Conservation (phyloP, 2,797 vertebrate species). For the Danionella dracula region DNA sequence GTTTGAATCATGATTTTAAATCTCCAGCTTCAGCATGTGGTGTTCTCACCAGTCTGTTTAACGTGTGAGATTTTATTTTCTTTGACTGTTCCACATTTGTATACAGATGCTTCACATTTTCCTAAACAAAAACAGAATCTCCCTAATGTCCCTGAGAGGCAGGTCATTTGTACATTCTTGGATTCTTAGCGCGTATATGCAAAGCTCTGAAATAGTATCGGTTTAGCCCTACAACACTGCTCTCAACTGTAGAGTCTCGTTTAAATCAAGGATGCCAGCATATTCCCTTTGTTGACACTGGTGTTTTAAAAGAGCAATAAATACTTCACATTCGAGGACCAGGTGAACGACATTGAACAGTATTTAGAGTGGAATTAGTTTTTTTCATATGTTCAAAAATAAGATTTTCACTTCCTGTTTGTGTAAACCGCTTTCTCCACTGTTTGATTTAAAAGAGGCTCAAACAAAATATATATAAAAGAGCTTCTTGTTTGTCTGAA, state of each 20-base stretch:
- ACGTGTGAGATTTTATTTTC: slow-evolving; percentile 13
- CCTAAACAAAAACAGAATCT: slow-evolving; percentile 48
- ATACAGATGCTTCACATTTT: slow-evolving; percentile 30
- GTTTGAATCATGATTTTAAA: background rate
- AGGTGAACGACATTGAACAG: background rate
- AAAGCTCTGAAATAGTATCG: slow-evolving; percentile 40
- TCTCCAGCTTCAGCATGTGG: background rate
- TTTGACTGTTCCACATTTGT: slow-evolving; percentile 12
- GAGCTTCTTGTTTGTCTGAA: background rate
- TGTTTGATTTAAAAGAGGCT: background rate
- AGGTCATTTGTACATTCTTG: slow-evolving; percentile 27
- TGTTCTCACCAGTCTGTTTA: background rate
- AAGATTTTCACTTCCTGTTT: background rate
- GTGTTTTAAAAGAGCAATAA: slow-evolving; percentile 10
- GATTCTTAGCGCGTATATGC: background rate
- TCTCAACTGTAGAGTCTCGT: background rate
- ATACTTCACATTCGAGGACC: background rate
- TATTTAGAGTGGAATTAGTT: background rate
- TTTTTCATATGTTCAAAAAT: slow-evolving; percentile 4
- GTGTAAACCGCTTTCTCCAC: background rate
- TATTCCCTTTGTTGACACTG: background rate
- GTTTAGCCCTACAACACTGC: slow-evolving; percentile 43
- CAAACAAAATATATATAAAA: background rate
- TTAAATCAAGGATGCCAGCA: background rate
- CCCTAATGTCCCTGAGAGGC: slow-evolving; percentile 1